Conservation (phyloP, 1,140 invertebrate genomes). For the Drosophila oshimai region DNA sequence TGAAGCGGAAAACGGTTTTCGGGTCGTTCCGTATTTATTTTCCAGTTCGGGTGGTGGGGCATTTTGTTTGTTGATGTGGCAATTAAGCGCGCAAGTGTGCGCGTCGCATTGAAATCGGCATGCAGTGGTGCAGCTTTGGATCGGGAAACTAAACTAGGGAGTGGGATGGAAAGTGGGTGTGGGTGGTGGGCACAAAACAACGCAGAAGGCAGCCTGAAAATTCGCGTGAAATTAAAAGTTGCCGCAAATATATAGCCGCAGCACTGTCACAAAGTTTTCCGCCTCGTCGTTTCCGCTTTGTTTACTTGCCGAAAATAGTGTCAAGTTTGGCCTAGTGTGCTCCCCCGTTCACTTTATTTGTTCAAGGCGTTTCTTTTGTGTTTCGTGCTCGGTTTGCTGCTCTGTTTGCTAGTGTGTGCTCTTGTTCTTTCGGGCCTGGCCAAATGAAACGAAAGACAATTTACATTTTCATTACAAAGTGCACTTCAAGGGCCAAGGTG, state of each 20-base stretch:
- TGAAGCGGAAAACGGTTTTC: slow-evolving; percentile 34
- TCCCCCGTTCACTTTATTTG: slow-evolving; percentile 35
- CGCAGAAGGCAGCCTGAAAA: slow-evolving; percentile 17
- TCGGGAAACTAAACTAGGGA: slow-evolving; percentile 8
- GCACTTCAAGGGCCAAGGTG: slow-evolving; percentile 43
- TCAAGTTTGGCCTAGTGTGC: slow-evolving; percentile 54
- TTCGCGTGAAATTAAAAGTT: slow-evolving; percentile 65
- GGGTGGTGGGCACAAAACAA: background rate
- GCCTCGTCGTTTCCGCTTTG: slow-evolving; percentile 40
- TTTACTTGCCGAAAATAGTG: slow-evolving; percentile 53
- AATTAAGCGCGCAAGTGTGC: slow-evolving; percentile 48
- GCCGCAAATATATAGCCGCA: slow-evolving; percentile 32
- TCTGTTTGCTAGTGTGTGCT: background rate
- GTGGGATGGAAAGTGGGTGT: background rate
- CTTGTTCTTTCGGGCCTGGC: background rate
- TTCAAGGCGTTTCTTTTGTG: slow-evolving; percentile 14
- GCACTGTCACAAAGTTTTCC: slow-evolving; percentile 63
- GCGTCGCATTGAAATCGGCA: slow-evolving; percentile 36
- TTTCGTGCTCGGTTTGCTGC: no score
- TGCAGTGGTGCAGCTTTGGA: slow-evolving; percentile 19
- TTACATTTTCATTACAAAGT: slow-evolving; percentile 50
- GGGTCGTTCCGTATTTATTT: slow-evolving; percentile 25
- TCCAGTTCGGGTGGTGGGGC: slow-evolving; percentile 2
- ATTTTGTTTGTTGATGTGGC: slow-evolving; percentile 52
- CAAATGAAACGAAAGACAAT: slow-evolving; percentile 51